phyloP scores from a whole-genome alignment of 1,140 invertebrate species.

The Macrotrachela quadricornifera region DNA sequence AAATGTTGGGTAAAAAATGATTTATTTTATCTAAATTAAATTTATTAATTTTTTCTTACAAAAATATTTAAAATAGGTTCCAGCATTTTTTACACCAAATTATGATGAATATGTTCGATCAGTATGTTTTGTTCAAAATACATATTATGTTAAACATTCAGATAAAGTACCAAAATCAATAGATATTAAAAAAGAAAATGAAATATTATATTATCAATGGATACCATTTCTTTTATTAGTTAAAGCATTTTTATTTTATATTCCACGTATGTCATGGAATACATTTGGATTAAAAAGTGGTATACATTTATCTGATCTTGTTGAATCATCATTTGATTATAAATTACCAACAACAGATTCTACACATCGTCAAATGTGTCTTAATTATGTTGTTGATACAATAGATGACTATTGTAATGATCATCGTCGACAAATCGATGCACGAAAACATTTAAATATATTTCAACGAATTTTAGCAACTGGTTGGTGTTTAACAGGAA shows the following conservation, averaged over 20 bases:
- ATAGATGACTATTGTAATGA: constrained; percentile 7
- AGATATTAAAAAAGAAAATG: constrained; percentile 9
- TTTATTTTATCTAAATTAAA: neutral
- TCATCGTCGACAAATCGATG: constrained; percentile 6
- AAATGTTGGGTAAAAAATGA: constrained; percentile 36
- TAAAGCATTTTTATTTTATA: constrained; percentile 27
- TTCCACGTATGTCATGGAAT: constrained; percentile 26
- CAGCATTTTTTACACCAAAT: constrained; percentile 11
- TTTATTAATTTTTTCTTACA: neutral
- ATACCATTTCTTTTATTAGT: constrained; percentile 30
- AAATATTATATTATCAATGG: constrained; percentile 31
- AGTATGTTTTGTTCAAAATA: constrained; percentile 16
- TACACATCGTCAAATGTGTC: constrained; percentile 5
- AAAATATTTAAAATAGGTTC: constrained; percentile 7
- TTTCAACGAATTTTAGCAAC: constrained; percentile 10
- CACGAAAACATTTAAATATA: neutral
- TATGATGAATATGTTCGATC: constrained; percentile 15
- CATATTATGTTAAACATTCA: constrained; percentile 9
- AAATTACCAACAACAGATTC: constrained; percentile 4
- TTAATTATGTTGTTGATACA: constrained; percentile 5
- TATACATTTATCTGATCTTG: constrained; percentile 9
- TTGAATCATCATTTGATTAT: constrained; percentile 7
- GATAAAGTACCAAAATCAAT: neutral
- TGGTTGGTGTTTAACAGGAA: constrained; percentile 3
- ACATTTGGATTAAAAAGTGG: constrained; percentile 13